Percentiles rank a stretch among this genome's conserved stretches.
phyloP scores from a whole-genome alignment of 2,113 vertebrate species.

The Quiscalus mexicanus region DNA sequence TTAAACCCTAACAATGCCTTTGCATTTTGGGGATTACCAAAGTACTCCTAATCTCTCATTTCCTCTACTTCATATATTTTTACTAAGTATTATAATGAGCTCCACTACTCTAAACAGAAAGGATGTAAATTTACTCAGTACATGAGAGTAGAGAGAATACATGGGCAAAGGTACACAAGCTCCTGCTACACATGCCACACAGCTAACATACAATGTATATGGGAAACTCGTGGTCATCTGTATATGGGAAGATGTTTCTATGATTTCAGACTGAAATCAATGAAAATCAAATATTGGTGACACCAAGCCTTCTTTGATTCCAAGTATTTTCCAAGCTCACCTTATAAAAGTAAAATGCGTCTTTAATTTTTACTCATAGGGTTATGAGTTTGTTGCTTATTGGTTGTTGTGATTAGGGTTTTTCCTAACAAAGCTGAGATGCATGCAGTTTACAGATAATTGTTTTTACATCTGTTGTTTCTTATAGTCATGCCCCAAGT shows the following conservation, averaged over 20 bases:
- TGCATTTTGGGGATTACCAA: background rate
- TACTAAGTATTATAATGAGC: background rate
- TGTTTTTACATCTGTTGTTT: background rate
- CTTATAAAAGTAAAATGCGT: background rate
- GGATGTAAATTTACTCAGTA: background rate
- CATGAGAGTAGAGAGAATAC: background rate
- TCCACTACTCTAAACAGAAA: background rate
- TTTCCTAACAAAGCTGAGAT: background rate
- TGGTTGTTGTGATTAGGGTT: background rate
- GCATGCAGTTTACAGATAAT: background rate
- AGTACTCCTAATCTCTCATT: background rate
- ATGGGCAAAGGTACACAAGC: background rate
- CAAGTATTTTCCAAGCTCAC: background rate
- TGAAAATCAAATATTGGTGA: background rate
- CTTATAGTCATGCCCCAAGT: background rate
- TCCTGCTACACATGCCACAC: background rate
- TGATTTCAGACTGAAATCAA: background rate
- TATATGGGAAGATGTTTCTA: background rate
- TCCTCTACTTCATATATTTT: background rate
- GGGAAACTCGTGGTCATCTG: background rate
- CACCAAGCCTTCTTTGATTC: background rate
- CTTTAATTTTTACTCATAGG: background rate
- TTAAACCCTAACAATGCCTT: background rate
- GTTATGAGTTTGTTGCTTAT: background rate
- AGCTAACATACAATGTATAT: background rate